Conservation (phyloP, 1,140 invertebrate species). For the Heliconius hewitsoni region DNA sequence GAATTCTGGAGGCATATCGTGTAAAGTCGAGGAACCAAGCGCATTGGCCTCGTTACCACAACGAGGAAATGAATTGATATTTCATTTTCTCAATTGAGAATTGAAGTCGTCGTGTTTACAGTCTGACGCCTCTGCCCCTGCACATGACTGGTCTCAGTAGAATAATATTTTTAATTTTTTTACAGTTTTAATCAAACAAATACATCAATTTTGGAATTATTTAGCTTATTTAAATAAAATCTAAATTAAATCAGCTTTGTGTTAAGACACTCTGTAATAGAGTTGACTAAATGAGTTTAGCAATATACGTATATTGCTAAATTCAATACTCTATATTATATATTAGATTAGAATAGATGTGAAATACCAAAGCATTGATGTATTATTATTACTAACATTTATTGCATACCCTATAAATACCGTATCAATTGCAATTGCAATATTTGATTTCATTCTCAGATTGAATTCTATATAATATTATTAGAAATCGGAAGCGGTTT, state of each 20-base stretch:
- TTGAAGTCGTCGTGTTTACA: not conserved
- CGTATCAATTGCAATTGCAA: not conserved
- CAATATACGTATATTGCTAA: not conserved
- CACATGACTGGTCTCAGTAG: too few species aligned
- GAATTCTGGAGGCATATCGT: not conserved
- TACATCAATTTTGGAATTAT: too few species aligned
- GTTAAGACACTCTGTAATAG: too few species aligned
- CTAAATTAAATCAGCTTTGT: too few species aligned
- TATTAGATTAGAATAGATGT: not conserved
- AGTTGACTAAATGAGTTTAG: not conserved
- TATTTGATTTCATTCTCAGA: too few species aligned
- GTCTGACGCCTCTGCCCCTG: too few species aligned
- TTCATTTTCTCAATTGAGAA: not conserved
- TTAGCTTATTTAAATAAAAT: too few species aligned
- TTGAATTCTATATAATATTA: too few species aligned
- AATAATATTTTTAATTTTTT: too few species aligned
- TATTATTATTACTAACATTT: not conserved
- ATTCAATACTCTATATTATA: not conserved
- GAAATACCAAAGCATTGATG: not conserved
- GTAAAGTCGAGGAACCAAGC: not conserved
- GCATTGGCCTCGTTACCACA: not conserved
- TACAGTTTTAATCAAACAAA: too few species aligned
- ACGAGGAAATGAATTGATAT: not conserved
- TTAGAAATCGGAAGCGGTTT: too few species aligned
- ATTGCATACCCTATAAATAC: conserved; percentile 3